Conservation (phyloP, 1,140 invertebrate genomes). For the Tetramorium simillimum region DNA sequence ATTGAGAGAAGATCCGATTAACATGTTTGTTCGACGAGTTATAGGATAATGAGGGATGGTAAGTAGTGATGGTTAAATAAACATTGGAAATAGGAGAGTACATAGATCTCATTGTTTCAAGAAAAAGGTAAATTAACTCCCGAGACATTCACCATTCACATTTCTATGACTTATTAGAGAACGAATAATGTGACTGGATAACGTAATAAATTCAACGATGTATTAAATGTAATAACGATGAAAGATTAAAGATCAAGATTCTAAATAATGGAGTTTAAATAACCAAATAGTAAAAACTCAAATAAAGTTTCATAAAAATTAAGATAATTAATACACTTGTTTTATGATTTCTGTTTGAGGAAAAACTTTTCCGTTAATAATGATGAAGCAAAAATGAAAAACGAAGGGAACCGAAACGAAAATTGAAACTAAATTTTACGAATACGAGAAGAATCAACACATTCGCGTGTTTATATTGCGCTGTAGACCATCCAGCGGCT, state of each 20-base stretch:
- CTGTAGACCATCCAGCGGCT: not conserved
- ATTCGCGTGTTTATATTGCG: slow-evolving; percentile 27
- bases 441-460: slow-evolving; percentile 14
- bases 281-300: not conserved
- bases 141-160: not conserved
- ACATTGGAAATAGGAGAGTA: slow-evolving; percentile 5
- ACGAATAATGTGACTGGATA: too few relatives aligned
- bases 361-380: not conserved
- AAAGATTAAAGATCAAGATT: not conserved
- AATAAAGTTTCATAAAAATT: not conserved
- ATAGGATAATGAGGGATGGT: not conserved
- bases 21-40: slow-evolving; percentile 40
- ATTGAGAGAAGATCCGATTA: slow-evolving; percentile 32
- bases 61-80: slow-evolving; percentile 14
- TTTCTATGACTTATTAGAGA: slow-evolving; percentile 5
- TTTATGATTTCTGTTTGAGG: not conserved
- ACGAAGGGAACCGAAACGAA: not conserved
- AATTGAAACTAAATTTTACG: slow-evolving; percentile 32
- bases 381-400: not conserved
- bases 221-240: not conserved
- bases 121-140: slow-evolving; percentile 16
- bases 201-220: not conserved
- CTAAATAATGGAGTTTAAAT: not conserved
- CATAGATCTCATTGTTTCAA: slow-evolving; percentile 30
- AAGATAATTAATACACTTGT: not conserved